Evolutionary conservation across 2,888 invertebrate species (phyloP).

Genomic region (Scaptomyza parva): DNA sequence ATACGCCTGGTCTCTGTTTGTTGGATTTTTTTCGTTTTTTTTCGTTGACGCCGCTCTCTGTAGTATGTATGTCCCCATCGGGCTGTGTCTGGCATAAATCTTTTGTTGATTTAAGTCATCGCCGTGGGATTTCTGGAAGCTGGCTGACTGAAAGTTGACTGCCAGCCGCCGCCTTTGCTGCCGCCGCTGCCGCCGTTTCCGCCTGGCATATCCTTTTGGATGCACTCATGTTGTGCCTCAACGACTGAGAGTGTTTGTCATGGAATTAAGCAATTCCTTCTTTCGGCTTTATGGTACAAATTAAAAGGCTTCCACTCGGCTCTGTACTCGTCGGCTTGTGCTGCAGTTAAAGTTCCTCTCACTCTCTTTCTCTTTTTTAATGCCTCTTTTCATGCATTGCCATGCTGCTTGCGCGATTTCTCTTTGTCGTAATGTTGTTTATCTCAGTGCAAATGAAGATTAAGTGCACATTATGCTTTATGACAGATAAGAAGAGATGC

Average conservation of each 20-base stretch:
- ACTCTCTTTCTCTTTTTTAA: constrained; percentile 1
- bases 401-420: constrained; percentile 1
- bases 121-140: constrained; percentile 30
- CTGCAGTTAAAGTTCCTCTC: constrained; percentile 20
- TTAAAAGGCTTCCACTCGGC: constrained; percentile 57
- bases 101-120: constrained; percentile 78
- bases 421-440: constrained; percentile 27
- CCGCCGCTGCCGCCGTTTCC: too few species aligned
- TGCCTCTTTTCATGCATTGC: neutral
- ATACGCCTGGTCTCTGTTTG: constrained; percentile 42
- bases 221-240: constrained; percentile 22
- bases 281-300: constrained; percentile 67
- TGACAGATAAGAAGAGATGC: constrained; percentile 38
- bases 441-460: constrained; percentile 53
- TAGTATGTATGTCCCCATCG: constrained; percentile 1
- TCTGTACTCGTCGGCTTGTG: neutral
- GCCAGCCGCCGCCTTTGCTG: too few species aligned
- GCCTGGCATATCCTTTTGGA: constrained; percentile 30
- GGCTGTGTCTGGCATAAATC: constrained; percentile 66
- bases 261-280: constrained; percentile 76
- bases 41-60: neutral
- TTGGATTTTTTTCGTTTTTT: constrained; percentile 26
- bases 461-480: constrained; percentile 58
- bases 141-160: constrained; percentile 4
- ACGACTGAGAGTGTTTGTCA: constrained; percentile 56